Conservation (phyloP, 2,113 vertebrate genomes). For the Verasper variegatus region DNA sequence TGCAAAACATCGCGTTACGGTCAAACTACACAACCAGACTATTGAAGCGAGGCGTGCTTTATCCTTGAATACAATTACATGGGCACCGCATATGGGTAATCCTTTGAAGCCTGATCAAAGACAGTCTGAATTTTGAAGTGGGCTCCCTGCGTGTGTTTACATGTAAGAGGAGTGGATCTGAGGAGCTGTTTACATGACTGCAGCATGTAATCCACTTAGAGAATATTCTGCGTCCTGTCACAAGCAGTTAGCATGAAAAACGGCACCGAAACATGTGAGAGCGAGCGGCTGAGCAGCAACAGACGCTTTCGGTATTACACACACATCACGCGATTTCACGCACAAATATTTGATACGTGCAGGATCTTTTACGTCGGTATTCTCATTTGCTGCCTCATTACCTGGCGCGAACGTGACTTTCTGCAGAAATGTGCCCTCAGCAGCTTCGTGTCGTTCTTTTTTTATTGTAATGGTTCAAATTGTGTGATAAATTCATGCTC, state of each 20-base stretch:
- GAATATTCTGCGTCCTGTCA: conserved; percentile 11
- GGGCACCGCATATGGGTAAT: conserved; percentile 51
- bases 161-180: conserved; percentile 42
- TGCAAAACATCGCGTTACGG: conserved; percentile 19
- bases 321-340: background rate
- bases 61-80: conserved; percentile 60
- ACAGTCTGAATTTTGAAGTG: conserved; percentile 54
- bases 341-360: background rate
- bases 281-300: background rate
- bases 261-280: background rate
- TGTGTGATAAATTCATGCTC: background rate
- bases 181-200: conserved; percentile 62
- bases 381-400: background rate
- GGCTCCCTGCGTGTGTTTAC: conserved; percentile 47
- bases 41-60: conserved; percentile 42
- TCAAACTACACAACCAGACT: conserved; percentile 43
- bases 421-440: background rate
- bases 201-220: conserved; percentile 64
- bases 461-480: background rate
- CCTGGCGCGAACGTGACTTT: background rate
- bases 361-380: background rate
- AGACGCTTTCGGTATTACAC: background rate
- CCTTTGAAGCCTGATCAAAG: conserved; percentile 75
- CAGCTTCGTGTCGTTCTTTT: background rate
- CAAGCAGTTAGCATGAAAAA: conserved; percentile 13